Conservation (phyloP, 1,140 invertebrate genomes). For the Leptestheria dahalacensis region DNA sequence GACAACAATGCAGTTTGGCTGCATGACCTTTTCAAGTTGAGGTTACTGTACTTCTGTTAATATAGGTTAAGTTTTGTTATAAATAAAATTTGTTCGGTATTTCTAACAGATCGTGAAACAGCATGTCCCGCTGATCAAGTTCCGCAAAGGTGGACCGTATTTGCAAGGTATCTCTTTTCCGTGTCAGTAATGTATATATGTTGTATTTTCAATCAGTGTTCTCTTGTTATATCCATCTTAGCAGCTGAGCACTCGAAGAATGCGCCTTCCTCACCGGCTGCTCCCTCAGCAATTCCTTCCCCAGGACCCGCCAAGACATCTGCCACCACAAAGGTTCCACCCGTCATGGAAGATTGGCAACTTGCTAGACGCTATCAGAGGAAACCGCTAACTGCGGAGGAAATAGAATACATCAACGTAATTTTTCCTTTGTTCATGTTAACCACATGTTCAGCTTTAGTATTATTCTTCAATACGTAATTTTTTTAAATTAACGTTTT, state of each 20-base stretch:
- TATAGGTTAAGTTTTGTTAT: no score
- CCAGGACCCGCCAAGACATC: not conserved
- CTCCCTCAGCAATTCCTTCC: not conserved
- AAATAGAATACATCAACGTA: slow-evolving; percentile 17
- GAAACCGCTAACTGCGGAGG: slow-evolving; percentile 1
- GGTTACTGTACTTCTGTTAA: no score
- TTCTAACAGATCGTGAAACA: slow-evolving; percentile 5
- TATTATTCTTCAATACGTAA: no score
- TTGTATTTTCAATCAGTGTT: no score
- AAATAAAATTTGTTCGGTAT: no score
- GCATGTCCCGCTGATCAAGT: slow-evolving; percentile 7
- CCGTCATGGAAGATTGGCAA: slow-evolving; percentile 16
- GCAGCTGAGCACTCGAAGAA: not conserved
- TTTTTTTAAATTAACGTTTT: no score
- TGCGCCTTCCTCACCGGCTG: not conserved
- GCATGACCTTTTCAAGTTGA: no score
- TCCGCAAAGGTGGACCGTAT: not conserved
- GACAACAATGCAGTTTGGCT: no score
- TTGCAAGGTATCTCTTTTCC: not conserved
- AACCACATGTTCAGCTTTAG: no score
- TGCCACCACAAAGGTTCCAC: not conserved
- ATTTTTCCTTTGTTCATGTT: not conserved
- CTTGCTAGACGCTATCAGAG: slow-evolving; percentile 11
- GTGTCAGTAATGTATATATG: no score
- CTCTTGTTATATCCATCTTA: no score